Base-by-base conservation (phyloP, 1,140 invertebrate species). In the Ceratina australensis region DNA sequence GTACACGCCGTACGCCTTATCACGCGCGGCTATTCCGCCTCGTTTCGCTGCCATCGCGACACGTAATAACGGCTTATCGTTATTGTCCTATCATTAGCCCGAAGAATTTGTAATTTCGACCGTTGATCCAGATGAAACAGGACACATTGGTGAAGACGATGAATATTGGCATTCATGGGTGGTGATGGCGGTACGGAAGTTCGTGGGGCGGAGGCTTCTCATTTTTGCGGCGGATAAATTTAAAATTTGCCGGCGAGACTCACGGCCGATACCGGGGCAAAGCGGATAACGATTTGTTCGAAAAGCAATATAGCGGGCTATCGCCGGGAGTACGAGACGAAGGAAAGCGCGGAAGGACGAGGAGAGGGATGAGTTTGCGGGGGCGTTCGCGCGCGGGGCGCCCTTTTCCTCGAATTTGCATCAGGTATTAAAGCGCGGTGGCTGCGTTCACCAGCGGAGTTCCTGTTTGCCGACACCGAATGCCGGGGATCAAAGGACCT, bases 361-460 rank as follows among this genome's bases (percentile, higher is more conserved):
- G 73, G 69, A 60, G 74, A 80, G 86, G 86, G 79, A 77, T 69
- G 85, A 80, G 66, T 78, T 42, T 67, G 56, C 75, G 54, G 75
- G 78, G 81, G 74, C 64, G 71, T 59, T 67, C 64, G 77, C 59
- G 77, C 59, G 75, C 72, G 78, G 85, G 82, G 80, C 82, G 86
- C 82, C 86, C 88, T 92, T 90, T 91, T 90, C 87, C 87, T 82
- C 68, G 89, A 92, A 92, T 92, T 92, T 92, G 91, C 91, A 92
- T 92, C 90, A 91, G 90, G 91, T 92, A 92, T 92, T 92, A 92
- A 92, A 92, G 90, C 89, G 87, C 90, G 90, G 90, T 91, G 89
- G 88, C 88, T 88, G 85, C 81, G 88, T 89, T 89, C 86, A 87
- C 77, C 86, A 88, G 86, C 81, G 84, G 73, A 88, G 90, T 88